Evolutionary conservation across 2,888 invertebrate species (phyloP), one percentile per base, ranked within the genome.

Genomic region (Emmelina monodactyla): DNA sequence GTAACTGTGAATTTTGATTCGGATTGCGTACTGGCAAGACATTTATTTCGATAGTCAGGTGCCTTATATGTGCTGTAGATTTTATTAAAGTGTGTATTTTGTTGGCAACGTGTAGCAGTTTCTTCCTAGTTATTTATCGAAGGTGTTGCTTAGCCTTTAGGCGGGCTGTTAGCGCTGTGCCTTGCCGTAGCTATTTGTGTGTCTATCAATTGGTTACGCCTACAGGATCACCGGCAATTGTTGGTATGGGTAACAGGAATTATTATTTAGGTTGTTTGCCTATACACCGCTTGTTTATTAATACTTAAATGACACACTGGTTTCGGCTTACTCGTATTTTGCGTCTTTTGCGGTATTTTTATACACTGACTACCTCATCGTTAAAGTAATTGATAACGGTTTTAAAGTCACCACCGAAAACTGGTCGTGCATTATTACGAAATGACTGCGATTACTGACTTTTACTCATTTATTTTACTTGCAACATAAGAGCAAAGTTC

Each of bases 131-230:
- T 59, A 56, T 55, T 58, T 57, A 57, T 60, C 51, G 56, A 45
- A 58, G 58, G 63, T 68, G 68, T 63, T 65, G 62, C 62, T 55
- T 61, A 64, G 59, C 25, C n/a, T 7, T 7, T 25, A 25, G 3
- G 4, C n/a, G 3, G n/a, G 6, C n/a, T 4, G 5, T 4, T 3
- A 25, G 3, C 3, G 25, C 4, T 7, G 3, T 9, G 6, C 4
- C 25, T 10, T 9, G n/a, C 4, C 11, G n/a, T 10, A 10, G 6
- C 3, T 7, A 25, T 3, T 3, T n/a, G 25, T 3, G n/a, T 25
- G n/a, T 10, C 25, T 10, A 3, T 10, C n/a, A 25, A 7, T 7
- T 25, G 4, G n/a, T 10, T 7, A 7, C n/a, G 25, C 25, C n/a
- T 3, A 25, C 4, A 10, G n/a, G n/a, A 3, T 25, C 4, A 4